Evolutionary conservation across 2,888 invertebrate species (phyloP).

Genomic region (Drosophila maculinotata): DNA sequence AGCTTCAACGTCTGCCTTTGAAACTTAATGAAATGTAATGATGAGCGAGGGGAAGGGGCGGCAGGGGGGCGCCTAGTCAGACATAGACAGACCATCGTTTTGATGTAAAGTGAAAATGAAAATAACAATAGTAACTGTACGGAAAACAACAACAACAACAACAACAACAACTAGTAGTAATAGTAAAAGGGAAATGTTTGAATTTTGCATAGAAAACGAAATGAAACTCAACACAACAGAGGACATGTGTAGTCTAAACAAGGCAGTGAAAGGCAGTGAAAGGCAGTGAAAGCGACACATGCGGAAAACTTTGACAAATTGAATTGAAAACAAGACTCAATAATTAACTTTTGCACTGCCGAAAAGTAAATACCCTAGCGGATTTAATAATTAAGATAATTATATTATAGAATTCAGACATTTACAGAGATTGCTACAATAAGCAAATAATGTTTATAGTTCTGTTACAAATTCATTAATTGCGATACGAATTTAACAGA

Average conservation of each 20-base stretch:
- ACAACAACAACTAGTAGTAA: constrained; percentile 30
- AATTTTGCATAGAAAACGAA: constrained; percentile 51
- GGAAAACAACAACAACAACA: constrained; percentile 26
- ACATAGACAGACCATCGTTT: constrained; percentile 53
- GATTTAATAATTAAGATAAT: background rate
- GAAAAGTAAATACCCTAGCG: constrained; percentile 19
- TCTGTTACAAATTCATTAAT: too few species aligned
- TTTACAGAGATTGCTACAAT: too few species aligned
- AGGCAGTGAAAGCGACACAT: too few species aligned
- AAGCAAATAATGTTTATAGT: too few species aligned
- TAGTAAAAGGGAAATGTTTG: constrained; percentile 35
- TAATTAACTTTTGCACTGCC: background rate
- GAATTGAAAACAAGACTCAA: constrained; percentile 17
- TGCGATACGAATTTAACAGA: too few species aligned
- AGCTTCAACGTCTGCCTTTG: constrained; percentile 41
- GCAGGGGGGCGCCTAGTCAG: constrained; percentile 35
- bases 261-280: background rate
- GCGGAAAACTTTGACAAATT: constrained; percentile 50
- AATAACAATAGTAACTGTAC: constrained; percentile 58
- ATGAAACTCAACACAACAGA: constrained; percentile 29
- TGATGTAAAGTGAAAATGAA: constrained; percentile 65
- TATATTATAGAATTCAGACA: background rate
- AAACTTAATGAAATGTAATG: constrained; percentile 81
- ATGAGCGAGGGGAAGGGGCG: constrained; percentile 38
- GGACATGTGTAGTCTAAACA: constrained; percentile 7